Conservation (phyloP, 2,113 vertebrate species). For the Galbula dea region DNA sequence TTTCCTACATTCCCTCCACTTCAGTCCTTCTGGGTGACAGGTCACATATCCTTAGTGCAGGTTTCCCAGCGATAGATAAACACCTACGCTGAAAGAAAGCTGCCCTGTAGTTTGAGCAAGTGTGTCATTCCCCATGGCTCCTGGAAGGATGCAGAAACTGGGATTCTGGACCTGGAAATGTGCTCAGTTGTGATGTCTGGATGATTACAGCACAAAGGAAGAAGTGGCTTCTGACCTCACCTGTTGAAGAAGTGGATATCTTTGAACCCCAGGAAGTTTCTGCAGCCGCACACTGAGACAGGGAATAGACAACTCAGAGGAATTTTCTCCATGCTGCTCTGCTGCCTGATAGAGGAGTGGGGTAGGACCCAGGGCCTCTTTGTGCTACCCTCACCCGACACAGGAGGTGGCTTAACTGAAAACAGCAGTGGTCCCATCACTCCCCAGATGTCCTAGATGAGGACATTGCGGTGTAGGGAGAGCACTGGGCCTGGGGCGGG, state of each 20-base stretch:
- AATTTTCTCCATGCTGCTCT: neutral
- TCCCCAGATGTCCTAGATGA: neutral
- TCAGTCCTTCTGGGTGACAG: neutral
- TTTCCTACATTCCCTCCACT: neutral
- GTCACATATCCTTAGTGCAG: neutral
- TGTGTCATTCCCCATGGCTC: neutral
- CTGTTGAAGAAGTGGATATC: neutral
- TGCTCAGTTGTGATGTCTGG: neutral
- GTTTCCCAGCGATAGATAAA: neutral
- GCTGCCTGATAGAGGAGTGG: neutral
- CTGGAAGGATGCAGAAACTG: neutral
- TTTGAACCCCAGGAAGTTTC: neutral
- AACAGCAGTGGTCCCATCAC: neutral
- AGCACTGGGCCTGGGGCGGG: neutral
- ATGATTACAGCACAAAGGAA: neutral
- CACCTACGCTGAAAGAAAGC: neutral
- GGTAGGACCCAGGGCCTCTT: neutral
- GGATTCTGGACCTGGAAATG: neutral
- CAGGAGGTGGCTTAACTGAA: neutral
- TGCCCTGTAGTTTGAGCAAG: neutral
- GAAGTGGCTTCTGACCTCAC: neutral
- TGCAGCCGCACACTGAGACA: neutral
- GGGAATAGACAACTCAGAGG: neutral
- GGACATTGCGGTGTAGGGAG: neutral
- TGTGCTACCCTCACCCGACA: neutral